Base-by-base conservation (phyloP, 2,888 invertebrate genomes). In the Morpho helenor region DNA sequence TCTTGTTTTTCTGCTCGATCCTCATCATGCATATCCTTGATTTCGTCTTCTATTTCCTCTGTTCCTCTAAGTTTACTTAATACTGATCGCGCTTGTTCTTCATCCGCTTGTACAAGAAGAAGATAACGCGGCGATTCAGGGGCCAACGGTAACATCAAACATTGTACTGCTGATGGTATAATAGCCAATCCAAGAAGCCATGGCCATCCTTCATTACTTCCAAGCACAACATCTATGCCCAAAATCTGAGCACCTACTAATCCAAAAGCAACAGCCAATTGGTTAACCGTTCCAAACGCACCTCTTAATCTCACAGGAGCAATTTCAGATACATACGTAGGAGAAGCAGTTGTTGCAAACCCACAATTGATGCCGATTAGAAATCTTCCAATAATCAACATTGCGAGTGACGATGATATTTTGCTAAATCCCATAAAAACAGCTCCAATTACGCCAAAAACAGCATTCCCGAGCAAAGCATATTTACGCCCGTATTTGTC, bases 331-430 rank as follows among this genome's bases (percentile, higher is more conserved):
- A 91, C 91, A 65, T 91, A 91, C 8, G 91, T 91, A 1, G 91
- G 91, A 0, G 91, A 90, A 2, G 84, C 89, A 2, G 90, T 89
- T 7, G 91, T 91, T 5, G 91, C 91, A 57, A 91, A 88, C 5
- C 95, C 96, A 80, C 95, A 95, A 77, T 94, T 94, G 68, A 96
- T 88, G 47, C 96, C 96, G 61, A 95, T 94, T 54, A 95, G 80
- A 67, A 95, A 92, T 67, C 95, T 88, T 42, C 95, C 95, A 59
- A 94, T 89, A 66, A 95, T 94, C 61, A 95, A 91, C 91, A 95
- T 92, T 79, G 94, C 94, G 50, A 93, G 93, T 7, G 94, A 94
- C 57, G 80, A 76, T n/a, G 92, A 91, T 39, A 90, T 74, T 77
- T 93, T 92, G 68, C 94, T 93, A 70, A 93, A 91, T 45, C 92